Evolutionary conservation across 2,888 invertebrate species (phyloP).

Genomic region (Caenorhabditis macrosperma): DNA sequence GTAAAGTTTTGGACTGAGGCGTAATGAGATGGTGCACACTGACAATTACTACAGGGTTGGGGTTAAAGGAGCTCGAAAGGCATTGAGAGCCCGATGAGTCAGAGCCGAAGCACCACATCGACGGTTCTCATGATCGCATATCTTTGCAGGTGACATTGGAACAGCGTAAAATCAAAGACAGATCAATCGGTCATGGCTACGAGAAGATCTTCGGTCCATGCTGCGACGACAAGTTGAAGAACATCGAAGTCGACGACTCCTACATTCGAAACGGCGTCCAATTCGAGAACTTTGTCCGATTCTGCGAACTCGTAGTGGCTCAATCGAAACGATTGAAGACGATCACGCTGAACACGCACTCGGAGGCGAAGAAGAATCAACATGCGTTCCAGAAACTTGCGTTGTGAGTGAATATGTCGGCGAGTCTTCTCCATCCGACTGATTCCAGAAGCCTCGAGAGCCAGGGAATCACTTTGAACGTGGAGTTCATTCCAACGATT

Average conservation of each 20-base stretch:
- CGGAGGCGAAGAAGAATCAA: background rate
- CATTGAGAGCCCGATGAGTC: too few species aligned
- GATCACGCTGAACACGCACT: background rate
- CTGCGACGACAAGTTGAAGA: background rate
- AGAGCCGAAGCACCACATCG: too few species aligned
- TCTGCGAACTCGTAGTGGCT: background rate
- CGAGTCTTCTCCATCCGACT: too few species aligned
- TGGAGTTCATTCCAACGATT: background rate
- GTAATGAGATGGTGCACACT: too few species aligned
- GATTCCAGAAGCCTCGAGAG: background rate
- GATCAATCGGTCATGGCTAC: background rate
- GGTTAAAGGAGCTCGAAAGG: too few species aligned
- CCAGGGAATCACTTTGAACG: background rate
- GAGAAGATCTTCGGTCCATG: background rate
- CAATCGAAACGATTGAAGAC: background rate
- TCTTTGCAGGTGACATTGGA: too few species aligned
- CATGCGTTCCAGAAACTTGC: background rate
- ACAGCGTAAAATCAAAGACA: background rate
- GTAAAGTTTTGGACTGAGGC: too few species aligned
- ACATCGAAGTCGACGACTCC: background rate
- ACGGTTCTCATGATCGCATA: too few species aligned
- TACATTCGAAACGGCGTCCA: background rate
- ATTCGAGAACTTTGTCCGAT: background rate
- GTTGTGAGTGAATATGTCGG: background rate
- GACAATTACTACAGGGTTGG: too few species aligned